Base-by-base conservation (phyloP, 2,888 invertebrate species). In the Polymixis lichenea region DNA sequence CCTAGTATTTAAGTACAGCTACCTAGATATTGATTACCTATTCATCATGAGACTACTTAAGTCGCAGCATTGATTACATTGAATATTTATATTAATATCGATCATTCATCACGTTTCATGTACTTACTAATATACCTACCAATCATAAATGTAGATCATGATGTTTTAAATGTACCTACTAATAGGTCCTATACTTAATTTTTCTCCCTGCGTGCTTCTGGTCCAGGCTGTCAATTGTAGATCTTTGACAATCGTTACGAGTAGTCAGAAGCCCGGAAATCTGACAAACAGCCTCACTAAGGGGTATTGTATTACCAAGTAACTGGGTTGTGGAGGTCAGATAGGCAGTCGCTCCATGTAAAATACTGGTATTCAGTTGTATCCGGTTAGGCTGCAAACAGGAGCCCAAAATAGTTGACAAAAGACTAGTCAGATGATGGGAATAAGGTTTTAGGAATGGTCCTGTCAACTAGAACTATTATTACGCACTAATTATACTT, bases 61-160 rank as follows among this genome's bases (percentile, higher is more conserved):
- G n/a, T 74, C 51, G 19, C 61, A 53, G 28, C 38, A 58, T 70
- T 69, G n/a, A 28, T 46, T 28, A 17, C 60, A 28, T 51, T 51
- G 60, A 69, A 72, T 74, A 49, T 51, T 58, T 43, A 56, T 25
- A 55, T n/a, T 55, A 55, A 55, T 55, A 56, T 25, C 56, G 25
- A 56, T 15, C 6, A 56, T 56, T 56, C 55, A 60, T 58, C 17
- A 75, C 28, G 53, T 22, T 51, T 73, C 11, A 49, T 56, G 25
- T 62, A 61, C 32, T 38, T 62, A 61, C 32, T 38, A 22, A 62
- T n/a, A n/a, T 55, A 61, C 22, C 7, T 55, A 61, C 22, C 15
- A 61, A 61, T 61, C 32, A 22, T 32, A 8, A 6, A 28, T 22
- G 2, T 25, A 25, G 61, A 61, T 61, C 61, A 32, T 38, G 61